A percentile compares a stretch with the other conserved stretches of the same genome.
phyloP scores from a whole-genome alignment of 2,888 invertebrate species.

The Cabera pusaria region DNA sequence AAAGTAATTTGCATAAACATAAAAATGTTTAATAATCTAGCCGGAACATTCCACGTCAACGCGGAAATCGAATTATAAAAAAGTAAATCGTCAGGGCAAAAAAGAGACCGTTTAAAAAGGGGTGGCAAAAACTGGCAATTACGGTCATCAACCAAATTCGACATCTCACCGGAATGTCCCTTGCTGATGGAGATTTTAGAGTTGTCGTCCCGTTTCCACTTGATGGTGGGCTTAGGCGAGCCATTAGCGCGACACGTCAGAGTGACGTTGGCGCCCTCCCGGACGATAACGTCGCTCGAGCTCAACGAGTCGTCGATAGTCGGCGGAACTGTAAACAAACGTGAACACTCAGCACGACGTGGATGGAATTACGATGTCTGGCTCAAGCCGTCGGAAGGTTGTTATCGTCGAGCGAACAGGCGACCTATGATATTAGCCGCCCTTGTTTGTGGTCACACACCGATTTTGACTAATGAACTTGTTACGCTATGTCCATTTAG shows the following conservation, averaged over 20 bases:
- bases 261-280: conserved; percentile 95
- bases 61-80: conserved; percentile 26
- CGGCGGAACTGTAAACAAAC: conserved; percentile 90
- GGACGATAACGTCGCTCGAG: conserved; percentile 95
- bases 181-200: conserved; percentile 94
- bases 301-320: conserved; percentile 95
- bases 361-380: conserved; percentile 23
- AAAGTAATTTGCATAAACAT: too few species aligned
- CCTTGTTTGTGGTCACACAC: too few species aligned
- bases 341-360: conserved; percentile 34
- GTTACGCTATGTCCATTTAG: too few species aligned
- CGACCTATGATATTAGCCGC: too few species aligned
- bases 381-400: conserved; percentile 7
- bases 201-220: conserved; percentile 96
- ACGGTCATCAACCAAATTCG: conserved; percentile 38
- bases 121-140: conserved; percentile 23
- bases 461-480: background rate
- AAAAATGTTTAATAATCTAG: too few species aligned
- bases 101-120: conserved; percentile 17
- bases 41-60: too few species aligned
- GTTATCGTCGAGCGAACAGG: background rate
- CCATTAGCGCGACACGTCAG: conserved; percentile 95
- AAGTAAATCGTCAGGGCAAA: conserved; percentile 17
- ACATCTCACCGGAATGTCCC: conserved; percentile 87
- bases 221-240: conserved; percentile 93